Evolutionary conservation across 2,888 invertebrate species (phyloP).

Genomic region (Noctua pronuba): DNA sequence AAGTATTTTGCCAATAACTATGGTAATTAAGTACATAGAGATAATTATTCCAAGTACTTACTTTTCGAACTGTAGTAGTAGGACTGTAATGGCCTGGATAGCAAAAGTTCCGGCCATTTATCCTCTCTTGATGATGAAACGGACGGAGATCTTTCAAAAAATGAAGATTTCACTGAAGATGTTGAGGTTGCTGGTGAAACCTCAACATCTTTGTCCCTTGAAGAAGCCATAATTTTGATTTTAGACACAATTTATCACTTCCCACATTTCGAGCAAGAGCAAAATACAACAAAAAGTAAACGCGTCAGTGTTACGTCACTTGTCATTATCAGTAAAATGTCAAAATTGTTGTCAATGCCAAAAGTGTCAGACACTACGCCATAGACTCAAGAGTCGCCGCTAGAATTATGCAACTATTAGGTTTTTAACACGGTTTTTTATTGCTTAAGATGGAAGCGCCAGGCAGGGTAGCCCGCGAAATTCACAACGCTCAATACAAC

Average conservation of each 20-base stretch:
- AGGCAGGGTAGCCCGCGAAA: no score
- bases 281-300: constrained; percentile 66
- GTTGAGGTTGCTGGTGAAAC: constrained; percentile 83
- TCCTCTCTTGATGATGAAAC: constrained; percentile 83
- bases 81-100: constrained; percentile 86
- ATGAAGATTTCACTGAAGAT: constrained; percentile 78
- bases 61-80: constrained; percentile 85
- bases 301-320: constrained; percentile 57
- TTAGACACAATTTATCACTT: constrained; percentile 66
- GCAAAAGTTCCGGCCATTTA: constrained; percentile 88
- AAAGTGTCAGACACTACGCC: neutral
- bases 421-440: no score
- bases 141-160: constrained; percentile 84
- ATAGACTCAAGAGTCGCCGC: neutral
- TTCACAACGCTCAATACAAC: no score
- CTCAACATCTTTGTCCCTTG: constrained; percentile 78
- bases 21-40: neutral
- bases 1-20: neutral
- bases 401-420: neutral
- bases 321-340: constrained; percentile 11
- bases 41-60: constrained; percentile 75
- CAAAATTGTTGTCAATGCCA: constrained; percentile 17
- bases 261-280: constrained; percentile 69
- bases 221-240: constrained; percentile 81
- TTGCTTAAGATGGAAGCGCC: no score